Base-by-base conservation (phyloP, 2,113 vertebrate genomes). In the Toxotes chatareus region DNA sequence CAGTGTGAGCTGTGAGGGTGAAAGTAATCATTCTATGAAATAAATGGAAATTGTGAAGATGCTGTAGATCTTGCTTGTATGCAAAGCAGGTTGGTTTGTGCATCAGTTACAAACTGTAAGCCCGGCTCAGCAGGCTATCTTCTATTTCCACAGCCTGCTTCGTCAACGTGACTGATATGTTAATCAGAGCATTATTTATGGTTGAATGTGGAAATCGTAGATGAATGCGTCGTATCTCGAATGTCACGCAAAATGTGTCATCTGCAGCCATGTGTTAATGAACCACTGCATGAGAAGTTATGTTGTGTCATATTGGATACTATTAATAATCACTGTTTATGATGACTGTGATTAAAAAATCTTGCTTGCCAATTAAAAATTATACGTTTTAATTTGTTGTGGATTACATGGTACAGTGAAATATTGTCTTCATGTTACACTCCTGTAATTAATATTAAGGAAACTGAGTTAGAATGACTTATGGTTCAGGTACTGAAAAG, bases 141-240 rank as follows among this genome's bases (percentile, higher is more conserved):
- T 87, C 73, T 80, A 32, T 73, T 83, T 49, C 46, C 68, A 66
- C 82, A 73, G 40, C 76, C 65, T 84, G 86, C 79, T 84, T 63
- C 34, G 83, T 82, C 82, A 88, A 79, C 85, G 80, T 83, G 87
- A 88, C 84, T 84, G 85, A 91, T 85, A 82, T 85, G 74, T 85
- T 86, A 89, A 91, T 89, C 79, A 86, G 55, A 85, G 36, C 73
- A 68, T 89, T 91, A 88, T 90, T 90, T 80, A 78, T 67, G 56
- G 78, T 68, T 88, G 64, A 84, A 84, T 49, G 31, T 82, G 80
- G 69, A 87, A 89, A 80, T 78, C 51, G 46, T 80, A 80, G 71
- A 80, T 89, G 69, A 66, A 83, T 71, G 64, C 68, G 76, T 87
- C 73, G 69, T 40, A 56, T 71, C 73, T 44, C 47, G 59, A 74